Evolutionary conservation across 2,113 vertebrate species (phyloP), one percentile per base, ranked within the genome.

Genomic region (Riparia riparia): DNA sequence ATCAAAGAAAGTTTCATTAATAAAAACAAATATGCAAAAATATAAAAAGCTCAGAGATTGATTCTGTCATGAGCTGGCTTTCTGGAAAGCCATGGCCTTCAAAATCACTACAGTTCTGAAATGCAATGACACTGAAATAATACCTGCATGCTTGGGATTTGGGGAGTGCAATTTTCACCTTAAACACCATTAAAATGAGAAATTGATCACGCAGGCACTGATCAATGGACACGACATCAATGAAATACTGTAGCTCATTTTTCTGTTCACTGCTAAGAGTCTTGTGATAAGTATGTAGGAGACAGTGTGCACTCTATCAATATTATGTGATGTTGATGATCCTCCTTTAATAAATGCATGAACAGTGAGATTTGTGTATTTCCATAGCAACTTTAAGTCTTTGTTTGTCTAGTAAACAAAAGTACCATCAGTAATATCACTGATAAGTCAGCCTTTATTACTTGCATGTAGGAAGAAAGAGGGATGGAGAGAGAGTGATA

Each of bases 371-470:
- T 83, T 49, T 89, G n/a, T 57, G 13, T 83, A 95, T 96, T 96
- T 90, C 84, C 87, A 96, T 89, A 68, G 80, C 76, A 94, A 84
- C 76, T 89, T 95, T 51, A 82, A 86, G 61, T 61, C 69, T 94
- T 79, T 89, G 81, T 88, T 86, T 93, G 47, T 63, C 71, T 94
- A 74, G 68, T 51, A 78, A 83, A 79, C 83, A 82, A 90, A 94
- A 86, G 53, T 17, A 70, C 69, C 71, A 86, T 70, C 64, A 71
- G 47, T 60, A 60, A 77, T 54, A 89, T 66, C 79, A 88, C 37
- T 51, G 56, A 26, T 32, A 83, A 42, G 72, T 68, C 68, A 81
- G 44, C 26, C 63, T 81, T 72, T 66, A 82, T 41, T 60, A 53
- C 54, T 64, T 44, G 32, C 64, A 77, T 12, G 17, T 47, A 66